Evolutionary conservation across 2,113 vertebrate species (phyloP).

Genomic region (Semnornis frantzii): DNA sequence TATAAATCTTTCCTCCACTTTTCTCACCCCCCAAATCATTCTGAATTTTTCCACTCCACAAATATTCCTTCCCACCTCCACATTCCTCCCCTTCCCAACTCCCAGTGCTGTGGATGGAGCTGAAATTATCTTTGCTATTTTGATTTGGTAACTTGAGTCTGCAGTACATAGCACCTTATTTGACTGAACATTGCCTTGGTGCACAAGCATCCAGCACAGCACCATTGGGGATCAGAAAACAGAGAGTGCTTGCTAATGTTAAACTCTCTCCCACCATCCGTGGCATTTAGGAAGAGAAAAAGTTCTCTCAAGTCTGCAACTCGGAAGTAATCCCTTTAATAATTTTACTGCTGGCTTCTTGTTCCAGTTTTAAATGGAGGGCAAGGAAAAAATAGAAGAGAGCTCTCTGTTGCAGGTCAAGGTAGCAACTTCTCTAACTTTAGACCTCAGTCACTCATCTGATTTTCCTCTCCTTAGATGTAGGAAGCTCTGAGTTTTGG

Average conservation of each 20-base stretch:
- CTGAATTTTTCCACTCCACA: constrained; percentile 14
- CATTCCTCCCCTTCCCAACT: background rate
- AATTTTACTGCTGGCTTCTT: background rate
- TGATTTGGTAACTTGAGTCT: constrained; percentile 16
- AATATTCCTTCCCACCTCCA: constrained; percentile 40
- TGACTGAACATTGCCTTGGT: constrained; percentile 7
- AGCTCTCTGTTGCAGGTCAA: background rate
- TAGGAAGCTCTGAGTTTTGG: background rate
- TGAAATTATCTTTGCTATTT: constrained; percentile 50
- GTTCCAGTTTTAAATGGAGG: background rate
- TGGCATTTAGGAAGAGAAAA: background rate
- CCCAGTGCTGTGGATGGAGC: background rate
- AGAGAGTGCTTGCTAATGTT: background rate
- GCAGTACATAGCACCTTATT: constrained; percentile 1
- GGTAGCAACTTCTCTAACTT: background rate
- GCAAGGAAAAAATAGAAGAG: background rate
- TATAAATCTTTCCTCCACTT: background rate
- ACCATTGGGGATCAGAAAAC: background rate
- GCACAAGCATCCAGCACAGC: background rate
- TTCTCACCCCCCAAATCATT: background rate
- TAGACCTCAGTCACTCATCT: background rate
- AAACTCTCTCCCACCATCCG: background rate
- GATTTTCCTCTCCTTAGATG: background rate
- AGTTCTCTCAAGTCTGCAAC: background rate
- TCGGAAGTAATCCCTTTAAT: background rate